phyloP scores from a whole-genome alignment of 2,888 invertebrate species.

The Hirtodrosophila cameraria region DNA sequence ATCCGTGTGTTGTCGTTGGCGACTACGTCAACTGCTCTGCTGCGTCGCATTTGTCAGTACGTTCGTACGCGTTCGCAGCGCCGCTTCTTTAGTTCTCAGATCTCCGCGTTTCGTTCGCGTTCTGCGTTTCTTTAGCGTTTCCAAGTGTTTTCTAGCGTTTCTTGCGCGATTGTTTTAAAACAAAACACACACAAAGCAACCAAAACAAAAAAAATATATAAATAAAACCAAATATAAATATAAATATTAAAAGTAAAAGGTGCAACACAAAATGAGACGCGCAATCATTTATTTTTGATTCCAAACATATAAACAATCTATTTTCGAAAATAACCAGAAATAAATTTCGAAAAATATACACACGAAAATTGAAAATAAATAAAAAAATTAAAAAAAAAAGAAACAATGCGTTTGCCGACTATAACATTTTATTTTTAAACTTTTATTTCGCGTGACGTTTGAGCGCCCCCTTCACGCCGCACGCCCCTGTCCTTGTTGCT shows the following conservation, averaged over 20 bases:
- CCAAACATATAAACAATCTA: constrained; percentile 77
- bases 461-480: constrained; percentile 1
- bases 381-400: constrained; percentile 40
- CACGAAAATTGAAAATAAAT: constrained; percentile 39
- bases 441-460: constrained; percentile 46
- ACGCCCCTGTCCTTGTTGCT: constrained; percentile 8
- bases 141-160: constrained; percentile 8
- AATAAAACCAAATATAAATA: constrained; percentile 18
- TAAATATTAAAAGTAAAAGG: constrained; percentile 16
- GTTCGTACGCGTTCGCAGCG: constrained; percentile 79
- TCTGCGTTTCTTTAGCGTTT: constrained; percentile 32
- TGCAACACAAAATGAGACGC: constrained; percentile 47
- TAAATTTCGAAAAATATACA: constrained; percentile 31
- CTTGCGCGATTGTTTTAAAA: constrained; percentile 56
- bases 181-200: constrained; percentile 16
- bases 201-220: not conserved
- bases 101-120: constrained; percentile 59
- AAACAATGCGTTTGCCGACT: constrained; percentile 66
- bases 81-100: constrained; percentile 69
- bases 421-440: constrained; percentile 57
- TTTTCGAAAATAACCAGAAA: constrained; percentile 79
- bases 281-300: constrained; percentile 72
- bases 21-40: constrained; percentile 72
- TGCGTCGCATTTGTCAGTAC: constrained; percentile 72
- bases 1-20: constrained; percentile 44